phyloP scores from a whole-genome alignment of 2,797 vertebrate genomes.

The Hydrocynus forskahlii region DNA sequence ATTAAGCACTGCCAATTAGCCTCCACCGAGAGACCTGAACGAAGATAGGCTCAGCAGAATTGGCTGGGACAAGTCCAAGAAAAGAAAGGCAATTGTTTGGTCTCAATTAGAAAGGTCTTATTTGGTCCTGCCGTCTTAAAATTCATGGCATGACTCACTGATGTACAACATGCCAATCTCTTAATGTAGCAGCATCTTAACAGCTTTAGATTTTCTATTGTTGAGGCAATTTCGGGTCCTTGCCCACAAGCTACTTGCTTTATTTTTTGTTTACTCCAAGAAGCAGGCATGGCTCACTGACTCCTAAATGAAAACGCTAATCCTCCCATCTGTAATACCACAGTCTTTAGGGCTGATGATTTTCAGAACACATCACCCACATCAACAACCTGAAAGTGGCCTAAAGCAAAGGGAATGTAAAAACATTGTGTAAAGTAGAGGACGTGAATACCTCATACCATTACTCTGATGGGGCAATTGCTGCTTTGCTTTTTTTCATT shows the following conservation, averaged over 20 bases:
- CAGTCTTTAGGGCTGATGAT: constrained; percentile 44
- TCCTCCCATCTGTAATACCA: constrained; percentile 50
- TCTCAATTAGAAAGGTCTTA: background rate
- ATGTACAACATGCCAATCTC: constrained; percentile 24
- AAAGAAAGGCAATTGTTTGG: background rate
- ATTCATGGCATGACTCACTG: constrained; percentile 7
- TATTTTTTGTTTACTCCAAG: constrained; percentile 32
- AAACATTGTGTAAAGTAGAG: constrained; percentile 1
- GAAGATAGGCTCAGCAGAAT: background rate
- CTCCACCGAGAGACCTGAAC: background rate
- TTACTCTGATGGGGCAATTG: background rate
- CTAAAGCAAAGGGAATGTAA: constrained; percentile 38
- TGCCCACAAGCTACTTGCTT: background rate
- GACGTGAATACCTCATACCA: background rate
- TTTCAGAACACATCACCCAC: constrained; percentile 50
- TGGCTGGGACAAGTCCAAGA: background rate
- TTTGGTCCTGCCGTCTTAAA: background rate
- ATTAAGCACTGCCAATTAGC: background rate
- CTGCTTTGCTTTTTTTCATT: too few relatives aligned
- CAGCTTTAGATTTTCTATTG: constrained; percentile 20
- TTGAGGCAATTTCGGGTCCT: background rate
- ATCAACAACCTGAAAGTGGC: constrained; percentile 51
- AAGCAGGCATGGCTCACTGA: constrained; percentile 37
- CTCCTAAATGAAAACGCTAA: constrained; percentile 53
- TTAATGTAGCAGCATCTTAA: constrained; percentile 23